phyloP scores from a whole-genome alignment of 2,113 vertebrate genomes.

The Oncorhynchus keta region DNA sequence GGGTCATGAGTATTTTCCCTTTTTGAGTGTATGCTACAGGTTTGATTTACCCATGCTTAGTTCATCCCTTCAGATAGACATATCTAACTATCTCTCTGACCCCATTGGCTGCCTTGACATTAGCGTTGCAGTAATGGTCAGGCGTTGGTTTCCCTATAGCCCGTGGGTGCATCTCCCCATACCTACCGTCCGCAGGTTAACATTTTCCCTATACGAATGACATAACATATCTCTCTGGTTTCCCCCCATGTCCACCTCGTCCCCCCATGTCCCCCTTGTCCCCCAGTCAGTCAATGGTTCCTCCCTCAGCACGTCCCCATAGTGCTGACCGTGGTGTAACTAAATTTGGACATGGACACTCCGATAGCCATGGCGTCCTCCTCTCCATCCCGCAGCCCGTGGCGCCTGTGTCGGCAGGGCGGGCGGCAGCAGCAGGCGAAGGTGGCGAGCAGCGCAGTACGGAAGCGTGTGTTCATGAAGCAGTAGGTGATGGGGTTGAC shows the following conservation, averaged over 20 bases:
- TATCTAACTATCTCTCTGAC: too few species aligned
- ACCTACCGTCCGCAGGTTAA: too few species aligned
- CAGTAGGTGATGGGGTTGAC: constrained; percentile 96
- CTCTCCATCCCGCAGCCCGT: constrained; percentile 67
- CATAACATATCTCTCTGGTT: too few species aligned
- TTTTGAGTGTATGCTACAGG: too few species aligned
- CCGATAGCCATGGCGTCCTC: constrained; percentile 76
- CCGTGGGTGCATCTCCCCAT: not conserved
- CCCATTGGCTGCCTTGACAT: too few species aligned
- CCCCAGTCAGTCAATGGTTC: not conserved
- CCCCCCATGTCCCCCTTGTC: not conserved
- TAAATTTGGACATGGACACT: constrained; percentile 88
- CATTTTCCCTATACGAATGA: not conserved
- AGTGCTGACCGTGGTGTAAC: constrained; percentile 93
- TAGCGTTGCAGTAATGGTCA: too few species aligned
- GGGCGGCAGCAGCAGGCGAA: constrained; percentile 69
- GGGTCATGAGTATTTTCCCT: too few species aligned
- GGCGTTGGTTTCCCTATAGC: not conserved
- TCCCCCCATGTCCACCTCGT: not conserved
- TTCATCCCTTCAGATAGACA: too few species aligned
- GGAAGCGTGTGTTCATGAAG: constrained; percentile 97
- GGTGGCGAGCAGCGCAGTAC: constrained; percentile 82
- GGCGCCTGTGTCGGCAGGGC: constrained; percentile 57
- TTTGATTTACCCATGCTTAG: too few species aligned
- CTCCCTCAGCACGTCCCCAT: constrained; percentile 78